These are phyloP conservation scores for Brachystomella parvula DNA, from an alignment of 1,140 invertebrate genomes.

Conservation along the genomic window DNA sequence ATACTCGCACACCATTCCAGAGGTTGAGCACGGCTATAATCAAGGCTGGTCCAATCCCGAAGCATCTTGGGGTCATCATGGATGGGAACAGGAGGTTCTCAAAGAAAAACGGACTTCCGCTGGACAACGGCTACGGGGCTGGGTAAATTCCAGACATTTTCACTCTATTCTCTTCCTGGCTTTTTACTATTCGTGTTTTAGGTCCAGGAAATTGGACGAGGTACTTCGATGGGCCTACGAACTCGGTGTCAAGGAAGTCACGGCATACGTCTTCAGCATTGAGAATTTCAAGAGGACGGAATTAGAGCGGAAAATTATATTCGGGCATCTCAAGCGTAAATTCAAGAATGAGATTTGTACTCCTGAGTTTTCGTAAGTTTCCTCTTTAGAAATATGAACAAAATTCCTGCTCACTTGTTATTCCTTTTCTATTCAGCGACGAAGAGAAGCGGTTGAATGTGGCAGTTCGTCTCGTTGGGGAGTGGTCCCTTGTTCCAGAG, in stretches of 20 bases:
- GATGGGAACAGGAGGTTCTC: conserved; percentile 60
- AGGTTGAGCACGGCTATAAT: conserved; percentile 37
- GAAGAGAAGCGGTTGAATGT: conserved; percentile 72
- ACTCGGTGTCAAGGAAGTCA: conserved; percentile 57
- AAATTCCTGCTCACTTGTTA: not conserved
- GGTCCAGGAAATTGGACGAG: conserved; percentile 53
- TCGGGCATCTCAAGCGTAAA: conserved; percentile 52
- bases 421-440: conserved; percentile 51
- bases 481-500: conserved; percentile 66
- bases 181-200: not conserved
- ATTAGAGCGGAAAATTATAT: conserved; percentile 54
- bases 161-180: not conserved
- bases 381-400: too few species aligned
- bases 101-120: conserved; percentile 45
- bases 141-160: not conserved
- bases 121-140: conserved; percentile 48
- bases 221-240: conserved; percentile 55
- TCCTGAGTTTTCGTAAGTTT: conserved; percentile 49
- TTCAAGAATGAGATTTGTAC: conserved; percentile 50
- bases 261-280: conserved; percentile 63
- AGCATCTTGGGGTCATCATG: conserved; percentile 57
- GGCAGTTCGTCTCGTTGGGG: conserved; percentile 82
- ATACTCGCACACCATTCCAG: not conserved
- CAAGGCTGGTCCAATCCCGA: conserved; percentile 48
- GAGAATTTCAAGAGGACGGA: conserved; percentile 59